Conservation (phyloP, 92 coral and sea anemone species). For the Porites rus region DNA sequence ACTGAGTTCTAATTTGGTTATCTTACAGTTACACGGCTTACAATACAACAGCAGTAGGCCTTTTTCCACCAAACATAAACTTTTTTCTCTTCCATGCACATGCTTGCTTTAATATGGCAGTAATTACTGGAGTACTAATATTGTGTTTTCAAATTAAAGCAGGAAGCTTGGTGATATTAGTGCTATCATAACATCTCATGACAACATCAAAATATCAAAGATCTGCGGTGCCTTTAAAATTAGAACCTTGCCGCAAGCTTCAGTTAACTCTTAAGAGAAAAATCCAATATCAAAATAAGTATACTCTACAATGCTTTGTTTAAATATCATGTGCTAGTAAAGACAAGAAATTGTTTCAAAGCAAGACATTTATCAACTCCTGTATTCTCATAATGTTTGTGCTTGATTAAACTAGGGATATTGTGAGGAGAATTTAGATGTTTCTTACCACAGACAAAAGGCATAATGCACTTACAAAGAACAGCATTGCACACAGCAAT, state of each 20-base stretch:
- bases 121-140: background rate
- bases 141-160: background rate
- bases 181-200: background rate
- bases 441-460: too few relatives aligned
- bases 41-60: constrained; percentile 9
- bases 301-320: too few relatives aligned
- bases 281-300: too few relatives aligned
- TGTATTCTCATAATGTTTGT: too few relatives aligned
- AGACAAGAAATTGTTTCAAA: too few relatives aligned
- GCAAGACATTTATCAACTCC: too few relatives aligned
- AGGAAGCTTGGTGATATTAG: constrained; percentile 1
- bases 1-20: background rate
- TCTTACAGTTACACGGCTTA: constrained; percentile 1
- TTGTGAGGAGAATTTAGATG: too few relatives aligned
- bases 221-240: background rate
- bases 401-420: too few relatives aligned
- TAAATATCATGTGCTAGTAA: too few relatives aligned
- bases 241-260: too few relatives aligned
- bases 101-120: background rate
- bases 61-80: constrained; percentile 29
- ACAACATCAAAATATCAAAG: background rate
- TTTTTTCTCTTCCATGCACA: constrained; percentile 19
- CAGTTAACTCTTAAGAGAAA: background rate
- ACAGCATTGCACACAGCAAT: too few relatives aligned
- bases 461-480: too few relatives aligned